Conservation (phyloP, 2,797 vertebrate genomes). For the Phrynocephalus forsythii region DNA sequence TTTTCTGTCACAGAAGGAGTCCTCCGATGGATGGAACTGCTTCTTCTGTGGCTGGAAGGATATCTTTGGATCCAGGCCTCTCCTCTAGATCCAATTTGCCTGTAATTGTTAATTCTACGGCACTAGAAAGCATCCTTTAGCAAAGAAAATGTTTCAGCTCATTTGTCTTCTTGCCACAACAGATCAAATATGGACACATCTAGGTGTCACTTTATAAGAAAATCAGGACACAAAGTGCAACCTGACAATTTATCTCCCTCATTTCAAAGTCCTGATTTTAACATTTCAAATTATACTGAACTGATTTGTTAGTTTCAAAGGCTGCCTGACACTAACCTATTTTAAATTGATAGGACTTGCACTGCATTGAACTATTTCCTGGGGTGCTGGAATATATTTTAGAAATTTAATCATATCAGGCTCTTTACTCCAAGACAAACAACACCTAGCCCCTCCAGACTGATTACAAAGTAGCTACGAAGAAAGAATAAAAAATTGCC, state of each 20-base stretch:
- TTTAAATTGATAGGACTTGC: conserved; percentile 69
- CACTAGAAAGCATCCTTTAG: conserved; percentile 27
- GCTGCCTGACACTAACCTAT: conserved; percentile 63
- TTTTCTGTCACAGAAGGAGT: not conserved
- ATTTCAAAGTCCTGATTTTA: conserved; percentile 61
- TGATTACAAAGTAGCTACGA: conserved; percentile 55
- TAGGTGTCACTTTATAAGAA: conserved; percentile 60
- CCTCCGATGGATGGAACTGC: not conserved
- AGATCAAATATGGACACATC: conserved; percentile 42
- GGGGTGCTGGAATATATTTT: conserved; percentile 63
- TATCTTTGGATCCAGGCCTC: not conserved
- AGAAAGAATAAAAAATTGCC: conserved; percentile 48
- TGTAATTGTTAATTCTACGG: conserved; percentile 36
- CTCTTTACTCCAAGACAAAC: conserved; percentile 62
- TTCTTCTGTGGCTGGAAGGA: not conserved
- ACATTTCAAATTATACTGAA: conserved; percentile 63
- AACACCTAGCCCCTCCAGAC: conserved; percentile 52
- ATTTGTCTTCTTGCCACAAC: conserved; percentile 52
- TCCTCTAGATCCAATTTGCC: not conserved
- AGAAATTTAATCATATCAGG: conserved; percentile 64
- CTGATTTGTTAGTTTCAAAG: conserved; percentile 65
- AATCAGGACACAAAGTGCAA: conserved; percentile 48
- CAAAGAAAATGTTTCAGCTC: conserved; percentile 44
- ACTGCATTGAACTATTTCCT: conserved; percentile 61
- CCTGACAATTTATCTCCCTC: conserved; percentile 46